Conservation (phyloP, 2,113 vertebrate species). For the Puffinus mauretanicus region DNA sequence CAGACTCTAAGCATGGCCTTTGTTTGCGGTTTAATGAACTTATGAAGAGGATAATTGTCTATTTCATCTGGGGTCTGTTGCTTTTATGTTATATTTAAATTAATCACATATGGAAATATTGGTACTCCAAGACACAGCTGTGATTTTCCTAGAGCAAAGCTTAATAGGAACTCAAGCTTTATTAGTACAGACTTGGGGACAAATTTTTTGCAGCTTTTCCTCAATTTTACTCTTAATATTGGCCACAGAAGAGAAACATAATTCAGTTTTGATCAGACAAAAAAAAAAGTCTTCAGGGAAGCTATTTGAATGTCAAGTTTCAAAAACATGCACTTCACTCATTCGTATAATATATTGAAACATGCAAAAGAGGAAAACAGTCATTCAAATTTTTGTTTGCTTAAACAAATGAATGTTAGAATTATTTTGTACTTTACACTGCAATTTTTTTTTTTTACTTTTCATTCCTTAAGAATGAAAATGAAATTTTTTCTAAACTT, state of each 20-base stretch:
- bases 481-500: not conserved
- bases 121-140: slow-evolving; percentile 15
- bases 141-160: slow-evolving; percentile 46
- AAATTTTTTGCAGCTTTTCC: slow-evolving; percentile 22
- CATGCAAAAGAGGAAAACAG: not conserved
- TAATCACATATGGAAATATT: slow-evolving; percentile 65
- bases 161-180: slow-evolving; percentile 31
- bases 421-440: not conserved
- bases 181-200: not conserved
- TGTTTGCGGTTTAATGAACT: slow-evolving; percentile 48
- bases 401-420: not conserved
- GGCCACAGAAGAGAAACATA: not conserved
- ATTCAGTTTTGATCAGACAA: not conserved
- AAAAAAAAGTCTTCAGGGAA: not conserved
- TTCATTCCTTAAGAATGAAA: not conserved
- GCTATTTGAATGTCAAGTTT: not conserved
- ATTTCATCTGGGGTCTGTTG: slow-evolving; percentile 44
- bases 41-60: slow-evolving; percentile 41
- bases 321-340: not conserved
- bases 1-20: slow-evolving; percentile 42
- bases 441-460: not conserved
- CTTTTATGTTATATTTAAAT: slow-evolving; percentile 68
- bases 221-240: slow-evolving; percentile 31
- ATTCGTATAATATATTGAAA: not conserved
- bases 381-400: not conserved